phyloP scores from a whole-genome alignment of 2,113 vertebrate genomes.

The Myotis lucifugus region DNA sequence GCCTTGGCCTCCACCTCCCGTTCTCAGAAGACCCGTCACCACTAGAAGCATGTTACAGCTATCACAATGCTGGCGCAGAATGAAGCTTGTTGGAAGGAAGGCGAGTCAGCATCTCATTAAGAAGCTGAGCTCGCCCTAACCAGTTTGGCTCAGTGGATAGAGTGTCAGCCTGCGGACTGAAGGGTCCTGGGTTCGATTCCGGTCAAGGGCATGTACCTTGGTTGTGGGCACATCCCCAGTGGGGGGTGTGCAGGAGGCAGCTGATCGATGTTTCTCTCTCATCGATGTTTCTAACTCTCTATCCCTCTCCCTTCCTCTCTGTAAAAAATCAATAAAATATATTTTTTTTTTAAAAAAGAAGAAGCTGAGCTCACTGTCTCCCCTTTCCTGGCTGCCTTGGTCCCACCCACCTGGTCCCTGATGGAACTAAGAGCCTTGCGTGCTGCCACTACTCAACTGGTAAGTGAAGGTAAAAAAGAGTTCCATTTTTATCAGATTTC shows the following conservation, averaged over 20 bases:
- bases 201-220: too few species aligned
- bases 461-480: background rate
- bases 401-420: background rate
- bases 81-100: background rate
- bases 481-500: slow-evolving; percentile 42
- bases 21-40: background rate
- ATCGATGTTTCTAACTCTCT: too few species aligned
- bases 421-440: background rate
- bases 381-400: background rate
- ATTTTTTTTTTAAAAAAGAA: too few species aligned
- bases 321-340: too few species aligned
- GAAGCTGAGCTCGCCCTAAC: slow-evolving; percentile 18
- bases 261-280: too few species aligned
- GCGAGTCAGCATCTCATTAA: background rate
- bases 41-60: background rate
- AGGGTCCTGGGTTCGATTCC: too few species aligned
- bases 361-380: slow-evolving; percentile 34
- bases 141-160: too few species aligned
- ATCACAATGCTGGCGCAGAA: background rate
- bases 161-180: too few species aligned
- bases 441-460: background rate
- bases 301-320: too few species aligned
- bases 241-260: too few species aligned
- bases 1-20: background rate
- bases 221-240: too few species aligned